Percentiles rank a stretch among this genome's conserved stretches.
These are phyloP conservation scores for Trachelus iudaicus DNA, from an alignment of 2,888 invertebrate genomes.

Conservation along the genomic window DNA sequence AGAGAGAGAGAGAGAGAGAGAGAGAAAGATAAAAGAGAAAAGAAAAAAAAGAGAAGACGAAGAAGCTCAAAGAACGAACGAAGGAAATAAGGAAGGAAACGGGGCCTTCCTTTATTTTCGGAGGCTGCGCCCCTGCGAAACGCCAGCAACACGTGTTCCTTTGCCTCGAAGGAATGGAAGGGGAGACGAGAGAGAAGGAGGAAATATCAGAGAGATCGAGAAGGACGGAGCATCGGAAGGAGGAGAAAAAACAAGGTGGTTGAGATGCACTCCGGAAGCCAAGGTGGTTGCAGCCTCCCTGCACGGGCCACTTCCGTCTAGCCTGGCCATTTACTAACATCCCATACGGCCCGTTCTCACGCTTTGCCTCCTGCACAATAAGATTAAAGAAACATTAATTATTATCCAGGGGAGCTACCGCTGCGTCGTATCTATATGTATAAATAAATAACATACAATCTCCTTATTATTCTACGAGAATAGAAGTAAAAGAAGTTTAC, in stretches of 20 bases:
- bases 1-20: neutral
- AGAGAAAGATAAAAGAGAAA: neutral
- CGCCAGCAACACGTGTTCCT: slow-evolving; percentile 2
- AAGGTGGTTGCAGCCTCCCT: slow-evolving; percentile 63
- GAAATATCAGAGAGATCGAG: slow-evolving; percentile 15
- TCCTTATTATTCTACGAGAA: neutral
- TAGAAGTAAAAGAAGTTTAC: neutral
- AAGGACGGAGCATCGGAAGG: slow-evolving; percentile 3
- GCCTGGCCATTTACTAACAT: neutral
- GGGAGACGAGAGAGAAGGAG: slow-evolving; percentile 8
- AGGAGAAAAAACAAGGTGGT: slow-evolving; percentile 54
- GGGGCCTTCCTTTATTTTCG: slow-evolving; percentile 23
- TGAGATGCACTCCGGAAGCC: slow-evolving; percentile 61
- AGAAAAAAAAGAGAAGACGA: slow-evolving; percentile 4
- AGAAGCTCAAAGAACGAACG: slow-evolving; percentile 13
- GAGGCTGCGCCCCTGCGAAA: slow-evolving; percentile 5
- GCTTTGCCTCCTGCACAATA: neutral
- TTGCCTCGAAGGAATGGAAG: neutral
- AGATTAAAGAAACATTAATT: neutral
- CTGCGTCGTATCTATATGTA: neutral
- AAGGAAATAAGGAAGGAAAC: slow-evolving; percentile 22
- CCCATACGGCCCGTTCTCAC: neutral
- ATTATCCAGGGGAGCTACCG: neutral
- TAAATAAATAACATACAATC: neutral
- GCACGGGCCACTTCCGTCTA: slow-evolving; percentile 61